Evolutionary conservation across 2,113 vertebrate species (phyloP), one percentile per base, ranked within the genome.

Genomic region (Seriola aureovittata): DNA sequence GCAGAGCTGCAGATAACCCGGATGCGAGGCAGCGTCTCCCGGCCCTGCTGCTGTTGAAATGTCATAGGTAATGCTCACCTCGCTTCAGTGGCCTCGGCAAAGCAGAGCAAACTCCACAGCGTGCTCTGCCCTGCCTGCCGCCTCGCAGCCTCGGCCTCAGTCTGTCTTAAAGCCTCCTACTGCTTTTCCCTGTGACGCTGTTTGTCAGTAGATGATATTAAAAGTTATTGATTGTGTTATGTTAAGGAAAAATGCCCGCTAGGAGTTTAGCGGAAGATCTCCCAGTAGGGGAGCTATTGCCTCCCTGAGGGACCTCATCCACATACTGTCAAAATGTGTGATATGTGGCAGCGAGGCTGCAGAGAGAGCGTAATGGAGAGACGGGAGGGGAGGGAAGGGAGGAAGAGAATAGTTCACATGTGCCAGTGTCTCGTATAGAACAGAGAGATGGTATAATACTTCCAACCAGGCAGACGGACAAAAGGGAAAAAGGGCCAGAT

Each of bases 171-270:
- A 79, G 55, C 38, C 77, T 75, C 67, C 81, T 36, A 57, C 74
- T 57, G 85, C 71, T 48, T 55, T 67, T 11, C 32, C 9, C 81
- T 63, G 46, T 8, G 80, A 67, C 71, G 85, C 42, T 64, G 67
- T 81, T 84, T 85, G 81, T 75, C 81, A 64, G 73, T 55, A 83
- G 83, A 82, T 82, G 68, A 89, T 80, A 75, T 85, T 84, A 78
- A 86, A 86, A 88, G 78, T 89, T 90, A 91, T 92, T 91, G 91
- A 93, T 92, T 91, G 82, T 78, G 62, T 80, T 82, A 78, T 80
- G 85, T 89, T 85, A 60, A 62, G 66, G 90, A 72, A 52, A 89
- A 89, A 84, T 78, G 75, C 63, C 85, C 77, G 2, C 42, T 34
- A 75, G 93, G 88, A 71, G 77, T 84, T 85, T 64, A 89, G 79